Conservation (phyloP, 2,797 vertebrate genomes). For the Smutsia gigantea region DNA sequence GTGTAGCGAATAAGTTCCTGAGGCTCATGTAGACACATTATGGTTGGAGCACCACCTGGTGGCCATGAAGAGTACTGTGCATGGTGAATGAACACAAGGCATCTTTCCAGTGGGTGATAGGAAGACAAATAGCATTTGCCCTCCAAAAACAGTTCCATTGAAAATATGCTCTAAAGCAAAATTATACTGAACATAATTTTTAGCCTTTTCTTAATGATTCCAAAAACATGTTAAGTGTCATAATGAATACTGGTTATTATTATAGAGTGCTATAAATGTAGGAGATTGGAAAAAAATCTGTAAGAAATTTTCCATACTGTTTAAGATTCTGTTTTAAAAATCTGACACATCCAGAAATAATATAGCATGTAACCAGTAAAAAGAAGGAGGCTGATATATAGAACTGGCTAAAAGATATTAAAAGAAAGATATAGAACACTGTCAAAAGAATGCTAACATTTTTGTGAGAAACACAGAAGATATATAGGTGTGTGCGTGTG, state of each 20-base stretch:
- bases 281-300: background rate
- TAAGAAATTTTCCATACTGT: background rate
- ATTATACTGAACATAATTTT: background rate
- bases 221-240: background rate
- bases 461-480: background rate
- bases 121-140: background rate
- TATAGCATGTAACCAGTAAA: background rate
- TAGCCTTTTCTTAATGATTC: background rate
- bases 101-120: background rate
- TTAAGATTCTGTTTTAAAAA: background rate
- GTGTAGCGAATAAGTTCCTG: rapidly evolving
- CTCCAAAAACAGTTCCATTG: background rate
- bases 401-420: background rate
- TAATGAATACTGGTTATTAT: background rate
- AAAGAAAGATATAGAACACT: background rate
- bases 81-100: background rate
- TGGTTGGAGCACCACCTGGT: conserved; percentile 58
- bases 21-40: background rate
- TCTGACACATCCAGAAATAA: background rate
- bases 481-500: background rate
- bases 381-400: background rate
- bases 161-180: background rate
- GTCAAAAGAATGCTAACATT: background rate
- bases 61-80: background rate
- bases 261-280: background rate